These are phyloP conservation scores for Troglohyphantes excavatus DNA, from an alignment of 2,888 invertebrate species.

Conservation along the genomic window DNA sequence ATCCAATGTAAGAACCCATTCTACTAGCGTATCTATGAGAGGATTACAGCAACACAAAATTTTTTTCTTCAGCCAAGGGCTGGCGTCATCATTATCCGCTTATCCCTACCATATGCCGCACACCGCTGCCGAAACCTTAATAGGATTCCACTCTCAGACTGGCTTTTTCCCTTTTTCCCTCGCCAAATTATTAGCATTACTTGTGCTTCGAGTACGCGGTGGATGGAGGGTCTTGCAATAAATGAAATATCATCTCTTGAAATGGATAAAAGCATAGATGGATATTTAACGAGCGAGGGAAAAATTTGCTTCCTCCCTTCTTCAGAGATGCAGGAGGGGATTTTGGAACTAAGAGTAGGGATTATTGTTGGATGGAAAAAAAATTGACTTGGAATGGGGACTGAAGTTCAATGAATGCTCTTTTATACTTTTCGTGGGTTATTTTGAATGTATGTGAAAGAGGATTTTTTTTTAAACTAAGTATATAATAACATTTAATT, in stretches of 20 bases:
- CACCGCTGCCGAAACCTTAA: not conserved
- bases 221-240: not conserved
- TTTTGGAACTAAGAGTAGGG: too few relatives aligned
- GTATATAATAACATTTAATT: too few relatives aligned
- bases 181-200: conserved; percentile 34
- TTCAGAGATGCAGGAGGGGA: too few relatives aligned
- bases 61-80: not conserved
- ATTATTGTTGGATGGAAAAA: too few relatives aligned
- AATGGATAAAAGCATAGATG: conserved; percentile 21
- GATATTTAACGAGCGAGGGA: conserved; percentile 36
- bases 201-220: conserved; percentile 19
- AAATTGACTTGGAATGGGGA: too few relatives aligned
- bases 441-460: too few relatives aligned
- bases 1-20: not conserved
- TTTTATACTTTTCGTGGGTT: too few relatives aligned
- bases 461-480: too few relatives aligned
- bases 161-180: not conserved
- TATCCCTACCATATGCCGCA: conserved; percentile 31
- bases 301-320: conserved; percentile 10
- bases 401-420: too few relatives aligned
- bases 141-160: not conserved
- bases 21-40: not conserved
- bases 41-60: not conserved
- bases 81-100: conserved; percentile 42
- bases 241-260: not conserved